Conservation (phyloP, 2,113 vertebrate genomes). For the Nycticebus coucang region DNA sequence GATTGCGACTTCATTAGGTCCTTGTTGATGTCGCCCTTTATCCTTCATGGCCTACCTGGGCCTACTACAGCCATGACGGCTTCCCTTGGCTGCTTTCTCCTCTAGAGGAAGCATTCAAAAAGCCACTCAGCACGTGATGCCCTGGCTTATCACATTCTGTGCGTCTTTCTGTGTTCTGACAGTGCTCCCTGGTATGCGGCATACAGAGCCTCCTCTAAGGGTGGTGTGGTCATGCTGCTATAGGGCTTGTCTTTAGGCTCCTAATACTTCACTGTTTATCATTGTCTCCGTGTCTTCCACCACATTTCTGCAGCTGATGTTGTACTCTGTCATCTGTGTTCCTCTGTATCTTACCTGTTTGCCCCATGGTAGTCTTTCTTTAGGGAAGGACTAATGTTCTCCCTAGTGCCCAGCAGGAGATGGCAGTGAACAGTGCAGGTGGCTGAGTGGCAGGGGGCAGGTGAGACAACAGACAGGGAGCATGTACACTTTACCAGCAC, state of each 20-base stretch:
- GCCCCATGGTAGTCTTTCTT: background rate
- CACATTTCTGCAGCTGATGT: background rate
- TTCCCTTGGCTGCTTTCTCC: background rate
- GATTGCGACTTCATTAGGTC: background rate
- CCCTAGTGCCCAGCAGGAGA: background rate
- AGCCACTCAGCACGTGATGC: background rate
- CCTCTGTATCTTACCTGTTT: background rate
- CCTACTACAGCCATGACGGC: background rate
- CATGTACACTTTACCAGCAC: background rate
- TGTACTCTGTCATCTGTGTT: constrained; percentile 4
- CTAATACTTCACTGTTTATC: background rate
- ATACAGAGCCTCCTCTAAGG: background rate
- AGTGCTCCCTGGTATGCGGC: background rate
- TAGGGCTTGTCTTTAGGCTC: background rate
- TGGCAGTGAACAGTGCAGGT: background rate
- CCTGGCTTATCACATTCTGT: background rate
- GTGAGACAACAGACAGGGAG: background rate
- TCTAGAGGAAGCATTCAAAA: background rate
- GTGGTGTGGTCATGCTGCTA: background rate
- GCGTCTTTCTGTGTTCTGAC: background rate
- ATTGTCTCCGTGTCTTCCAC: background rate
- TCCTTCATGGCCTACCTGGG: background rate
- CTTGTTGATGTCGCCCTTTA: background rate
- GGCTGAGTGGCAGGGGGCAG: background rate
- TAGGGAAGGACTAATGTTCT: background rate